Conservation (phyloP, 2,113 vertebrate genomes). For the Gymnarchus niloticus region DNA sequence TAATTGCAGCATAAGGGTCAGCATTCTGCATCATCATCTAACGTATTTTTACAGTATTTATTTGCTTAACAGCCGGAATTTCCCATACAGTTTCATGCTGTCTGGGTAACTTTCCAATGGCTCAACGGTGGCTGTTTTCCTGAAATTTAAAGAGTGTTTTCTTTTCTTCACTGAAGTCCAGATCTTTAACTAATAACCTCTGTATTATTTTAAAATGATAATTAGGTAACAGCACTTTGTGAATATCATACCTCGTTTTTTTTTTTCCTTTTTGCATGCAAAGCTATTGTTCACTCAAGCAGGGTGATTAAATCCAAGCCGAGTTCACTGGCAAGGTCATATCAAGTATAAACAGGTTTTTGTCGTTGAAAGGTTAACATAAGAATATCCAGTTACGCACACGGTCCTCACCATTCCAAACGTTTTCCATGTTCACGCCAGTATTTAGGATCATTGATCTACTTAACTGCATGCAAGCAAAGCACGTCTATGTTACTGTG, state of each 20-base stretch:
- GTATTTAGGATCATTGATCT: background rate
- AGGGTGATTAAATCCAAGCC: background rate
- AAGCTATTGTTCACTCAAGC: background rate
- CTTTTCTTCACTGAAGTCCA: background rate
- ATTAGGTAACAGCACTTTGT: background rate
- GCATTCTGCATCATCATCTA: background rate
- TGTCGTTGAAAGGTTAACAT: background rate
- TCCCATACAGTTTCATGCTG: background rate
- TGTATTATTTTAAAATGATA: background rate
- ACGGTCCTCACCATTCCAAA: background rate
- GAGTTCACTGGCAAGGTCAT: slow-evolving; percentile 4
- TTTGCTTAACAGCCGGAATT: background rate
- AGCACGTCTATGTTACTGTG: background rate
- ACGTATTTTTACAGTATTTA: background rate
- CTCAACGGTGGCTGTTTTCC: background rate
- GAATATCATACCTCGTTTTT: background rate
- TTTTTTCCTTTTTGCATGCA: background rate
- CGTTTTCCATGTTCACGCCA: background rate
- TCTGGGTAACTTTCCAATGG: background rate
- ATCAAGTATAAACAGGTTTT: slow-evolving; percentile 15
- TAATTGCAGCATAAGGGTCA: background rate
- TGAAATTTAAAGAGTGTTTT: background rate
- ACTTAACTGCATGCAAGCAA: background rate
- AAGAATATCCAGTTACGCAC: background rate
- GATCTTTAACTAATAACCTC: background rate